Evolutionary conservation across 2,888 invertebrate species (phyloP), one percentile per base, ranked within the genome.

Genomic region (Altica lythri): DNA sequence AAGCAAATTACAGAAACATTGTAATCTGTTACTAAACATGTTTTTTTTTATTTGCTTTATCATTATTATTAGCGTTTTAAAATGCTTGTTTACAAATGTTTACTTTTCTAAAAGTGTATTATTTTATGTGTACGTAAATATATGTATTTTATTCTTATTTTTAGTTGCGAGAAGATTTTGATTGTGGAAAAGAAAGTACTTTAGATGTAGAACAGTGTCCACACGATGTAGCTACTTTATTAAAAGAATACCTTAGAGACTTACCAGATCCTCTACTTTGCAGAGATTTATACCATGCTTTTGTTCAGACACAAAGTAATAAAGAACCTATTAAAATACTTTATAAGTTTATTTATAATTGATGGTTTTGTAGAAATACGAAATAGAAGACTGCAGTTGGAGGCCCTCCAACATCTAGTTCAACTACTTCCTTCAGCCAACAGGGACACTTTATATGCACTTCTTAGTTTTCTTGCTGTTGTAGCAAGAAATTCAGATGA

Each of bases 191-290:
- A 66, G 86, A 86, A 68, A 81, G 83, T 9, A 81, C 83, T 53
- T 79, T 95, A 65, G 88, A 88, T 61, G 82, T 87, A 6, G 89
- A 90, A 37, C 89, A 89, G 66, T 91, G 92, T 77, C 93, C 95
- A 1, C 95, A 96, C 76, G 95, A 96, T 73, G 92, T 95, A 51
- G 95, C 94, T 5, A 91, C 93, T 0, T 81, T 96, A 30, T 83
- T 96, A 22, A 96, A 96, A 75, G 95, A 95, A 77, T 96, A 89
- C 79, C 86, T 96, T 63, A 80, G 96, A 44, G 95, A 96, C 74
- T 79, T 96, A 30, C 95, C 95, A 0, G 95, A 96, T 72, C 92
- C 95, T 5, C 80, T 96, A 57, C 84, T 96, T 32, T 94, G 94
- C 72, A 83, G 89, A 67, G 92, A 92, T 71, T 83, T 96, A 29